Evolutionary conservation across 2,113 vertebrate species (phyloP).

Genomic region (Mobula hypostoma): DNA sequence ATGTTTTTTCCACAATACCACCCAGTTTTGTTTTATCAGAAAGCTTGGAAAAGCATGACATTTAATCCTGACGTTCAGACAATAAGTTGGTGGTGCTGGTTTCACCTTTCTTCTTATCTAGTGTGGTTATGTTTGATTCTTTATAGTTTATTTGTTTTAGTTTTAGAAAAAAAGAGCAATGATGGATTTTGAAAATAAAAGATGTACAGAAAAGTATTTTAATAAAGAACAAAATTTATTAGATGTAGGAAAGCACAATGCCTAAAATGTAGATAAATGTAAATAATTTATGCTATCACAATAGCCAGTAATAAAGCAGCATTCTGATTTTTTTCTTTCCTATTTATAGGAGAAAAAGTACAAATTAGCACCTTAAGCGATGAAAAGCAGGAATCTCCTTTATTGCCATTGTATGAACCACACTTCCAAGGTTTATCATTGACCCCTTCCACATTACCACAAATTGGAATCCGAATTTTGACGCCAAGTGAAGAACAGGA

Average conservation of each 20-base stretch:
- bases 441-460: slow-evolving; percentile 63
- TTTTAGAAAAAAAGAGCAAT: not conserved
- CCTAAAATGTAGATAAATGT: not conserved
- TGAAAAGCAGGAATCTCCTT: slow-evolving; percentile 23
- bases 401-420: slow-evolving; percentile 50
- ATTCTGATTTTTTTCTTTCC: not conserved
- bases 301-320: not conserved
- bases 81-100: too few relatives aligned
- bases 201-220: not conserved
- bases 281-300: not conserved
- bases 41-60: too few relatives aligned
- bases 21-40: too few relatives aligned
- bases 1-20: too few relatives aligned
- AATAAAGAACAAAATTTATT: not conserved
- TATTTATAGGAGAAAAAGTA: slow-evolving; percentile 6
- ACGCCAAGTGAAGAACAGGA: slow-evolving; percentile 46
- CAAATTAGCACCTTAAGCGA: not conserved
- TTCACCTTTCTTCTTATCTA: too few relatives aligned
- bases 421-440: slow-evolving; percentile 66
- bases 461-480: slow-evolving; percentile 42
- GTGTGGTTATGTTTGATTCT: too few relatives aligned
- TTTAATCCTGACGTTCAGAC: too few relatives aligned
- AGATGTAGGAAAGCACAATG: not conserved
- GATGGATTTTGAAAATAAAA: not conserved
- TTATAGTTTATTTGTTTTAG: not conserved